Conservation (phyloP, 2,113 vertebrate genomes). For the Pelecanoides urinatrix region DNA sequence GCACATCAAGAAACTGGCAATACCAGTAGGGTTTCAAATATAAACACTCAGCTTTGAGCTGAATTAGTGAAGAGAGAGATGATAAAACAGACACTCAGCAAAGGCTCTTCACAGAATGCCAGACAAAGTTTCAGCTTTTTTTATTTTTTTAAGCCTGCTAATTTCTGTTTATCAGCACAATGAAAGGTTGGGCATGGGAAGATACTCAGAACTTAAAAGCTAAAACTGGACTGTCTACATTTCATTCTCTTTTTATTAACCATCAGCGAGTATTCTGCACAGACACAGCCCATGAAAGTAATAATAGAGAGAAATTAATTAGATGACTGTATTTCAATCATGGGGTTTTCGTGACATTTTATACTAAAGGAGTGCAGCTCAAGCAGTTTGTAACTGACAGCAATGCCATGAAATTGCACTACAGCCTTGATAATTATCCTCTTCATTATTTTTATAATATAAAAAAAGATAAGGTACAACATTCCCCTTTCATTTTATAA, state of each 20-base stretch:
- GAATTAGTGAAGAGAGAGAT: not conserved
- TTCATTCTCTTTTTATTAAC: conserved; percentile 39
- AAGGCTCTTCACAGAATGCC: not conserved
- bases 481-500: conserved; percentile 60
- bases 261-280: not conserved
- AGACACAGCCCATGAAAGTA: conserved; percentile 27
- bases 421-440: conserved; percentile 64
- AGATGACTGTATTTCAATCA: conserved; percentile 65
- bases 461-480: conserved; percentile 60
- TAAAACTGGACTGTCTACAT: not conserved
- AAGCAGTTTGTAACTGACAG: conserved; percentile 65
- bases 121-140: not conserved
- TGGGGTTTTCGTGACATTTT: conserved; percentile 53
- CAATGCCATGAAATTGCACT: conserved; percentile 46
- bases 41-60: not conserved
- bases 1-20: not conserved
- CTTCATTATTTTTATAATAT: conserved; percentile 71
- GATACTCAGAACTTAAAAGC: conserved; percentile 42
- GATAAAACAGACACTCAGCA: not conserved
- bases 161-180: conserved; percentile 35
- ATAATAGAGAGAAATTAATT: conserved; percentile 65
- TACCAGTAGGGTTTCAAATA: not conserved
- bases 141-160: not conserved
- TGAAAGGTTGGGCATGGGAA: not conserved
- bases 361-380: conserved; percentile 41